phyloP scores from a whole-genome alignment of 2,113 vertebrate species.

The Antennarius striatus region DNA sequence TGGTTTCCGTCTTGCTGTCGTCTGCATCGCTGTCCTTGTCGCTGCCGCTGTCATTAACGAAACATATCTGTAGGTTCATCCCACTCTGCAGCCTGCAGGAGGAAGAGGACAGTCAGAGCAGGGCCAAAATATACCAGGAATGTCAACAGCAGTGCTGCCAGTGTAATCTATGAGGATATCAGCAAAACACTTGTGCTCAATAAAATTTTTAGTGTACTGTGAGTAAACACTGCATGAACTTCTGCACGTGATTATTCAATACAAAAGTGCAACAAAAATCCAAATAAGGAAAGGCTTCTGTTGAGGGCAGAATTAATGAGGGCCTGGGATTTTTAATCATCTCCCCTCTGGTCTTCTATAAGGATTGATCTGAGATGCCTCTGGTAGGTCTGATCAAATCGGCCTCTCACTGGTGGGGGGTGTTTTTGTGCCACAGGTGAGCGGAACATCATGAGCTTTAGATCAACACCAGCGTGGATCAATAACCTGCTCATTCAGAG shows the following conservation, averaged over 20 bases:
- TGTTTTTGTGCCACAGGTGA: constrained; percentile 23
- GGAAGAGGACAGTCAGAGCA: not conserved
- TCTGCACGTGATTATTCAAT: not conserved
- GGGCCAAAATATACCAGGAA: too few species aligned
- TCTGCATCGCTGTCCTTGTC: constrained; percentile 99
- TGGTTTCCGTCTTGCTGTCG: constrained; percentile 98
- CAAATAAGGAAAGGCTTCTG: not conserved
- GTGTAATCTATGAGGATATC: too few species aligned
- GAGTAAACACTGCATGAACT: too few species aligned
- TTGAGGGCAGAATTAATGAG: constrained; percentile 27
- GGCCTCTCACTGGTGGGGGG: constrained; percentile 9
- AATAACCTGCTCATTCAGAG: constrained; percentile 63
- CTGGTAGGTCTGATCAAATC: constrained; percentile 47
- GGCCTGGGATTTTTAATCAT: constrained; percentile 57
- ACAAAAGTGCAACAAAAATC: not conserved
- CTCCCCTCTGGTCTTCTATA: constrained; percentile 30
- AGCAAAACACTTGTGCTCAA: too few species aligned
- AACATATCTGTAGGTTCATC: constrained; percentile 99
- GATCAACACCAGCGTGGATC: constrained; percentile 46
- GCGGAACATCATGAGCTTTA: constrained; percentile 23
- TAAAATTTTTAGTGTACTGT: too few species aligned
- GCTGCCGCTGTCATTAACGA: constrained; percentile 96
- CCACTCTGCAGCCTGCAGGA: constrained; percentile 90
- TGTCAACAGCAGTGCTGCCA: constrained; percentile 2
- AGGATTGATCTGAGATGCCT: constrained; percentile 50